Conservation (phyloP, 2,888 invertebrate species). For the Leucophora obtusa region DNA sequence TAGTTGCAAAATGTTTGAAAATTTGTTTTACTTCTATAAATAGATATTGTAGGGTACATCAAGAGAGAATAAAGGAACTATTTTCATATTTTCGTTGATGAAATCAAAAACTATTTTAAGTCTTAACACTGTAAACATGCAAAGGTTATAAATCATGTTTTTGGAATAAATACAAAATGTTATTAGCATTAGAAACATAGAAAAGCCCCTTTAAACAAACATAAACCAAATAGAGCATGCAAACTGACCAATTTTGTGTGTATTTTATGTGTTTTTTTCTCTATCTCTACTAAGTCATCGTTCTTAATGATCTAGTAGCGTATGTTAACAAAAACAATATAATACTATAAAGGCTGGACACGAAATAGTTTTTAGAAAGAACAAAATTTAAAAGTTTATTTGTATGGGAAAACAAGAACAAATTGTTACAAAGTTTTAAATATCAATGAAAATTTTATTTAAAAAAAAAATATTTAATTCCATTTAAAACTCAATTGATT, state of each 20-base stretch:
- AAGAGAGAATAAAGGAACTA: background rate
- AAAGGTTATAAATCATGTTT: conserved; percentile 52
- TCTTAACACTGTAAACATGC: conserved; percentile 20
- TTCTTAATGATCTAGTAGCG: conserved; percentile 21
- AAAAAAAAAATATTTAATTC: no score
- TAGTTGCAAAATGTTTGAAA: no score
- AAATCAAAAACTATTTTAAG: background rate
- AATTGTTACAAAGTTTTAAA: no score
- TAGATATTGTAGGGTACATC: background rate
- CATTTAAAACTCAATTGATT: no score
- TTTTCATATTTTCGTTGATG: background rate
- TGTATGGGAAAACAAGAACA: no score
- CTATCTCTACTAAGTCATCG: conserved; percentile 22
- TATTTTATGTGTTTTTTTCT: conserved; percentile 1
- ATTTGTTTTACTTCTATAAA: no score
- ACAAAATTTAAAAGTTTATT: no score
- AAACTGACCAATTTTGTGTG: conserved; percentile 11
- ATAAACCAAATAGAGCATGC: conserved; percentile 7
- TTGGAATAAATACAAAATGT: background rate
- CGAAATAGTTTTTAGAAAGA: no score
- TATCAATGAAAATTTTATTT: no score
- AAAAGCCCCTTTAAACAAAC: conserved; percentile 19
- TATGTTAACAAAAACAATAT: conserved; percentile 9
- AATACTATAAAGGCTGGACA: background rate
- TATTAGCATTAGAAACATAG: conserved; percentile 1